Evolutionary conservation across 2,797 vertebrate genomes (phyloP), one percentile per base, ranked within the genome.

Genomic region (Sebastes nivosus): DNA sequence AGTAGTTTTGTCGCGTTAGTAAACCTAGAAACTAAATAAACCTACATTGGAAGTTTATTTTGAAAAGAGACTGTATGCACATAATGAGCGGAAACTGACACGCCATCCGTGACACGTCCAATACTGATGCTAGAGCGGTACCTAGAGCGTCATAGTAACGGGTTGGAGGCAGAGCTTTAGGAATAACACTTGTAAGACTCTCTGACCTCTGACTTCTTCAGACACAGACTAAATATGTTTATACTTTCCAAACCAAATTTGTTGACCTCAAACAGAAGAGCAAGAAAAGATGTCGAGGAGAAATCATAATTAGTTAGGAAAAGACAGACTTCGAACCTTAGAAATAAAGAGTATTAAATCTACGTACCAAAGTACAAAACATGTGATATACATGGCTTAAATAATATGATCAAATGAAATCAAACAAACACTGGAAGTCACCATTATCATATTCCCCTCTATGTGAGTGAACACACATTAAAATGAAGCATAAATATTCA

Each of bases 401-500:
- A 27, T 60, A 1, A n/a, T n/a, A 32, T 22, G 25, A 60, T 25
- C 4, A 59, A 50, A 24, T 32, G 10, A 13, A 27, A 13, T 32
- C 61, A 61, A 27, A 50, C 8, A 52, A 46, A 63, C 25, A 46
- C 32, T 55, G 13, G 1, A 55, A 46, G 42, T 55, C 54, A 22
- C 16, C 16, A 25, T 66, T 27, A 32, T 72, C 54, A 58, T 52
- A 58, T 65, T 24, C 18, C n/a, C 29, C 22, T 46, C 2, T 27
- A 6, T 27, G 38, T 30, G 34, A 50, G 38, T 30, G 36, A 50
- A 46, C 50, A 36, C 20, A 30, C 58, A 59, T 10, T 30, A 66
- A 38, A 32, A 30, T 68, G 10, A 74, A 34, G 25, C 29, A 42
- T 67, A 30, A 22, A 72, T 59, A 82, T 87, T 70, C 70, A 74